Conservation (phyloP, 1,140 invertebrate species). For the Anoplolepis gracilipes region DNA sequence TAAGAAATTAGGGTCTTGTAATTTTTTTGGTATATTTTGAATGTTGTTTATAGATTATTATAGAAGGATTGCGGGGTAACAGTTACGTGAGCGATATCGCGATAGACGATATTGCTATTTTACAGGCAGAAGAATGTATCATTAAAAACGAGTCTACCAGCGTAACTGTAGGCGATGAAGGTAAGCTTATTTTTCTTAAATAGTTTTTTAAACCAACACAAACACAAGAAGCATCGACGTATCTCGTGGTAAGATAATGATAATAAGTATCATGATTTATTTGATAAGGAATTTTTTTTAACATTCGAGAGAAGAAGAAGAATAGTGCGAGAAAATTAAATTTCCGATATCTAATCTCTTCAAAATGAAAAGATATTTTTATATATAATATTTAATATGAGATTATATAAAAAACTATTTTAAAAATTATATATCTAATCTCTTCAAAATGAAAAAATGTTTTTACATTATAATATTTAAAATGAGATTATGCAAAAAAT, state of each 20-base stretch:
- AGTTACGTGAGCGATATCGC: constrained; percentile 91
- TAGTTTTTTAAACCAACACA: neutral
- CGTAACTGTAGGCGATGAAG: constrained; percentile 70
- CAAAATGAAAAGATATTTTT: no score
- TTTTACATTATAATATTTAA: neutral
- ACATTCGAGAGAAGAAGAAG: neutral
- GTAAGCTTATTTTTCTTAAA: constrained; percentile 65
- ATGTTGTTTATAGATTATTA: constrained; percentile 87
- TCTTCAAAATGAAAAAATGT: neutral
- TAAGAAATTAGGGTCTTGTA: neutral
- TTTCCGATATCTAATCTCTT: no score
- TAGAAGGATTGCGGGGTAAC: constrained; percentile 89
- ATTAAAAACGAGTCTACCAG: constrained; percentile 60
- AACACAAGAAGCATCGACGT: no score
- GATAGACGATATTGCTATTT: constrained; percentile 90
- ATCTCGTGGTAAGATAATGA: neutral
- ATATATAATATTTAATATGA: no score
- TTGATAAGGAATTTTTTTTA: neutral
- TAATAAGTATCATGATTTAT: neutral
- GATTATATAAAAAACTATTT: no score
- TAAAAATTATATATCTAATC: no score
- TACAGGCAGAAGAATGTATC: constrained; percentile 85
- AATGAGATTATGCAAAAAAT: neutral
- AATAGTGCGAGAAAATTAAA: constrained; percentile 42
- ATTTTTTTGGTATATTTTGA: neutral